Conservation (phyloP, 2,113 vertebrate genomes). For the Zapus hudsonius region DNA sequence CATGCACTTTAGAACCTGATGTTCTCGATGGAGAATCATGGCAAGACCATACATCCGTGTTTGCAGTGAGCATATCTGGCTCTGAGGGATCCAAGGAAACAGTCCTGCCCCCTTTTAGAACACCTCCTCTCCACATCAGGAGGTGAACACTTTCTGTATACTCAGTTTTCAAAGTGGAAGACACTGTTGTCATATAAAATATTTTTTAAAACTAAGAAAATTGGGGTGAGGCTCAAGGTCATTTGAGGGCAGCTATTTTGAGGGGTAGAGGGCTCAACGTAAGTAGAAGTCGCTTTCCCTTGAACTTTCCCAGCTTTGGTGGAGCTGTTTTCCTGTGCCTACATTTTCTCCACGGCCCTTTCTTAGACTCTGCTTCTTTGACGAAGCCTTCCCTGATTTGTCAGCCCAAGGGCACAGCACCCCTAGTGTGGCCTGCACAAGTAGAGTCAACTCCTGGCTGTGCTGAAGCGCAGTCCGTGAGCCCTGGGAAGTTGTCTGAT, state of each 20-base stretch:
- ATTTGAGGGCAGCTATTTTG: not conserved
- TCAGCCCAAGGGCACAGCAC: not conserved
- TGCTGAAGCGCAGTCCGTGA: not conserved
- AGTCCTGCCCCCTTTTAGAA: not conserved
- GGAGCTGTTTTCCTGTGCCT: not conserved
- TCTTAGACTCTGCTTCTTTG: not conserved
- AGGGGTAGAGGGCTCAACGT: not conserved
- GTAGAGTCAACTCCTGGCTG: not conserved
- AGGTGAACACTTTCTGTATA: not conserved
- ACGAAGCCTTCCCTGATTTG: not conserved
- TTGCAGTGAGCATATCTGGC: not conserved
- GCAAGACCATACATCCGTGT: not conserved
- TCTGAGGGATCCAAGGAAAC: not conserved
- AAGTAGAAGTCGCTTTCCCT: not conserved
- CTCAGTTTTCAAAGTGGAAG: not conserved
- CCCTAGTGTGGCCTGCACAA: not conserved
- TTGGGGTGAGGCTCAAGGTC: not conserved
- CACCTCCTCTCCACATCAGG: not conserved
- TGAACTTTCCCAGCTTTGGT: not conserved
- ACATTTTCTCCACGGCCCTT: not conserved
- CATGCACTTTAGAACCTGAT: not conserved
- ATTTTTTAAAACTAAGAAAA: conserved; percentile 29
- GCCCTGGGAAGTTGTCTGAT: not conserved
- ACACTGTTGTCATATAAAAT: not conserved
- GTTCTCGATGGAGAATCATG: not conserved